Base-by-base conservation (phyloP, 2,113 vertebrate species). In the Sphaerodactylus townsendi region DNA sequence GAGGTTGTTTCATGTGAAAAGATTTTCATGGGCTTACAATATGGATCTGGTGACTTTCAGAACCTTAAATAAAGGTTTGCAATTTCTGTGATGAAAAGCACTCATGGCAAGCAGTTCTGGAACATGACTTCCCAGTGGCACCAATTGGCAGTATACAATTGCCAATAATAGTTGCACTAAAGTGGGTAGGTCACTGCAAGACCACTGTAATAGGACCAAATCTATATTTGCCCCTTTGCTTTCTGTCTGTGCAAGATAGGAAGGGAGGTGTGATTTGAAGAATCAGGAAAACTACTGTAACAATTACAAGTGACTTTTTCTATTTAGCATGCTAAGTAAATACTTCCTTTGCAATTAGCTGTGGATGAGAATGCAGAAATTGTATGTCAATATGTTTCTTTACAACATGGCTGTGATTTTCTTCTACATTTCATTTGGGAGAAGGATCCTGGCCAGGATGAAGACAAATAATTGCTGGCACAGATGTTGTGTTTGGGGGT, bases 301-400 rank as follows among this genome's bases (percentile, higher is more conserved):
- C 89, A 87, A 92, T 86, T 71, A 91, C 92, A 88, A 91, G 77
- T 0, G 0, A 4, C 79, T 90, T 85, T 91, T 90, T 91, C 87
- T 90, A 91, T 90, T 94, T 94, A 94, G 92, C 79, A 93, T 94
- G 90, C 77, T 94, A 95, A 96, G 95, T 95, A 95, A 95, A 86
- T 82, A 93, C 93, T 95, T 96, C 92, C 92, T 87, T 96, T 92
- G 93, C 93, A 95, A 95, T 96, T 95, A 23, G 21, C 53, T 23
- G 19, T 23, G 17, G 50, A 53, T 53, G 50, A 17, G 15, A 14
- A 53, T 53, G 50, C 50, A 53, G 50, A 10, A 53, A 53, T 53
- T 5, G 1, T 21, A 56, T 56, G 53, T 21, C 53, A 56, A 23
- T 14, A 14, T 56, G 21, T 23, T 21, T 23, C 53, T 56, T 56